Conservation (phyloP, 1,140 invertebrate genomes). For the Leptopilina clavipes region DNA sequence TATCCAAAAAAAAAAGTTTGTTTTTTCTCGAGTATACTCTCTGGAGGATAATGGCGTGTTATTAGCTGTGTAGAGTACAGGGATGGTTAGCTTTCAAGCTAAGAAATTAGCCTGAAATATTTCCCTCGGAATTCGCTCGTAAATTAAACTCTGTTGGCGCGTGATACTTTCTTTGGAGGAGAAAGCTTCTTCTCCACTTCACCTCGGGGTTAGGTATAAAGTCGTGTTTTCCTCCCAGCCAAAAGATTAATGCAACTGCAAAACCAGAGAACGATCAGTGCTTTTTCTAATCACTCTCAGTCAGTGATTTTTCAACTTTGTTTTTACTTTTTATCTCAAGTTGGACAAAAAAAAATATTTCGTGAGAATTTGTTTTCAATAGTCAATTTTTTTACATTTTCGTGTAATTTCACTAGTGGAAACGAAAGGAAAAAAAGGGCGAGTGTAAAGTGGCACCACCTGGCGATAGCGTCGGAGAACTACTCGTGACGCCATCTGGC, state of each 20-base stretch:
- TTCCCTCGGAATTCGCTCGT: constrained; percentile 55
- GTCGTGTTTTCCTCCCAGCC: constrained; percentile 8
- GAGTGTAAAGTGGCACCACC: too few relatives aligned
- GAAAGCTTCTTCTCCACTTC: not conserved
- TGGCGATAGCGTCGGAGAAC: too few relatives aligned
- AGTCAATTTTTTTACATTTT: too few relatives aligned
- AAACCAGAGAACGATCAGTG: constrained; percentile 16
- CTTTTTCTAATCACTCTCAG: not conserved
- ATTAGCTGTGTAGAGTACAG: not conserved
- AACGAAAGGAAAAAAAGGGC: too few relatives aligned
- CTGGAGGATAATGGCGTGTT: not conserved
- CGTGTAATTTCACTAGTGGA: too few relatives aligned
- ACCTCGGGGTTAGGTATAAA: not conserved
- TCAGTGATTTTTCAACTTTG: not conserved
- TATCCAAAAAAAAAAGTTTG: not conserved
- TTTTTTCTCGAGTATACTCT: not conserved
- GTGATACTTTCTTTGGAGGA: constrained; percentile 3
- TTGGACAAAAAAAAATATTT: too few relatives aligned
- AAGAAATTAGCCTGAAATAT: constrained; percentile 61
- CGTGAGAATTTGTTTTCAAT: too few relatives aligned
- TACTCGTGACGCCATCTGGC: too few relatives aligned
- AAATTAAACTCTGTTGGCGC: constrained; percentile 60
- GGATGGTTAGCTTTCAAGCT: constrained; percentile 22
- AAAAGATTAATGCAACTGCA: constrained; percentile 17
- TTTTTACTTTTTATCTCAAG: not conserved